Evolutionary conservation across 2,797 vertebrate genomes (phyloP).

Genomic region (Chlorospingus semifuscus): DNA sequence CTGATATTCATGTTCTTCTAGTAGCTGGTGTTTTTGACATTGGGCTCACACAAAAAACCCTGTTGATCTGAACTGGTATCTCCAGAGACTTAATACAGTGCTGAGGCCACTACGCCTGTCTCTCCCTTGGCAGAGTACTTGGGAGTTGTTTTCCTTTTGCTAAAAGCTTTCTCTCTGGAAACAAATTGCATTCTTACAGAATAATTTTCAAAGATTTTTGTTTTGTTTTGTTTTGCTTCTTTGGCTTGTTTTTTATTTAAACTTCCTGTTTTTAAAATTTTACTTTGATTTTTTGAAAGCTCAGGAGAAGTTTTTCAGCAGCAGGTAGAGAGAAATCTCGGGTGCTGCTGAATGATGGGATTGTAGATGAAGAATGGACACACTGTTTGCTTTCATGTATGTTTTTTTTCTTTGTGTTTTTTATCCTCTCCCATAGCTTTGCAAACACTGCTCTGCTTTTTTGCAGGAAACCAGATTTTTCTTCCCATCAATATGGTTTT

Average conservation of each 20-base stretch:
- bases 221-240: neutral
- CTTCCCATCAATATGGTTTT: neutral
- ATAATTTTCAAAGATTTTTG: neutral
- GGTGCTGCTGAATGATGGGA: neutral
- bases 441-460: neutral
- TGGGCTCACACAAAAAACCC: neutral
- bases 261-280: neutral
- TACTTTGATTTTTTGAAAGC: neutral
- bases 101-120: neutral
- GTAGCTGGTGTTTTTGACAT: neutral
- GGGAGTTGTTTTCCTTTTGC: neutral
- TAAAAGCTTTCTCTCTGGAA: neutral
- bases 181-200: neutral
- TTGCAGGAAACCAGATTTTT: neutral
- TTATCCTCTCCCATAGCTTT: neutral
- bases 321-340: neutral
- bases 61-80: neutral
- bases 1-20: neutral
- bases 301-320: neutral
- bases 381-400: neutral
- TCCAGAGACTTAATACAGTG: neutral
- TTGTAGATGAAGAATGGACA: neutral
- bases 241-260: neutral
- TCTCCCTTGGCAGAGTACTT: neutral
- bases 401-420: neutral